These are phyloP conservation scores for Xiphias gladius DNA, from an alignment of 2,113 vertebrate genomes.

Conservation along the genomic window DNA sequence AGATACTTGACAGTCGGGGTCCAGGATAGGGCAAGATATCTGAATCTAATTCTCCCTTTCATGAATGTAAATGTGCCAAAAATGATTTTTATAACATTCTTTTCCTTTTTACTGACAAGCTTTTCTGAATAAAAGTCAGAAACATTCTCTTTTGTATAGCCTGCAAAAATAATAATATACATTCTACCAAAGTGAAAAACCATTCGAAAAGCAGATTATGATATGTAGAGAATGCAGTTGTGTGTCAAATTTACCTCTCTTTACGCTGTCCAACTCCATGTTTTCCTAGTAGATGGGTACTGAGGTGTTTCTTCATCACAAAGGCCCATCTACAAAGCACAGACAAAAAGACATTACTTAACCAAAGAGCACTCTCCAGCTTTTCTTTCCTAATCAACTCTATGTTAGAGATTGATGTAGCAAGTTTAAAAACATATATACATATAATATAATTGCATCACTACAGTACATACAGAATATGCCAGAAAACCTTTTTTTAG, in stretches of 20 bases:
- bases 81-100: background rate
- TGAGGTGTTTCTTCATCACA: conserved; percentile 99
- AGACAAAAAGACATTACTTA: conserved; percentile 44
- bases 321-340: conserved; percentile 92
- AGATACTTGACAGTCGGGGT: conserved; percentile 31
- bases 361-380: background rate
- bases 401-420: background rate
- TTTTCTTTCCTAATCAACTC: background rate
- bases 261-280: conserved; percentile 97
- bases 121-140: background rate
- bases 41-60: background rate
- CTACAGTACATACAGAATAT: background rate
- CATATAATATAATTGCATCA: background rate
- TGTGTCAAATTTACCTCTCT: conserved; percentile 89
- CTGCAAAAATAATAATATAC: background rate
- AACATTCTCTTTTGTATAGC: background rate
- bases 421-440: background rate
- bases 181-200: background rate
- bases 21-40: background rate
- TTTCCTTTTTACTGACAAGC: background rate
- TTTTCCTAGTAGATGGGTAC: conserved; percentile 96
- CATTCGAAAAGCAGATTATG: background rate
- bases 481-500: background rate
- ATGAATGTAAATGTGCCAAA: background rate
- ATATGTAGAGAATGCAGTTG: background rate